phyloP scores from a whole-genome alignment of 1,140 invertebrate genomes.

The Euwallacea similis region DNA sequence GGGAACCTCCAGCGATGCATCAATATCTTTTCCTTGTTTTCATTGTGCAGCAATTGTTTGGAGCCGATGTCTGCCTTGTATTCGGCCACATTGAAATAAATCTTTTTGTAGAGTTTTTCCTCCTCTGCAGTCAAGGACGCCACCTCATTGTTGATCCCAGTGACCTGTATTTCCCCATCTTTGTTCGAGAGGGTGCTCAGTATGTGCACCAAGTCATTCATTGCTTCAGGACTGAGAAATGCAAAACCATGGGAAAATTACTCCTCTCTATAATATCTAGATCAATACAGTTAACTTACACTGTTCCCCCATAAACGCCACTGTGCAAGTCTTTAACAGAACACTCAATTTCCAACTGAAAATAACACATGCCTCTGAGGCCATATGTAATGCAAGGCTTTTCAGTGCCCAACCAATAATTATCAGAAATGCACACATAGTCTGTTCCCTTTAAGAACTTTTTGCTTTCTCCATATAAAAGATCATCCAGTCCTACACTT shows the following conservation, averaged over 20 bases:
- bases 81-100: constrained; percentile 87
- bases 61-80: constrained; percentile 77
- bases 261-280: neutral
- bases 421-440: constrained; percentile 97
- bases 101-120: constrained; percentile 75
- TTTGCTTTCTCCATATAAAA: constrained; percentile 73
- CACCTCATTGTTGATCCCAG: constrained; percentile 80
- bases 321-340: constrained; percentile 93
- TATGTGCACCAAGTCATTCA: constrained; percentile 85
- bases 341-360: constrained; percentile 86
- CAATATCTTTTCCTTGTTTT: constrained; percentile 75
- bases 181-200: constrained; percentile 81
- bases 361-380: constrained; percentile 93
- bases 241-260: too few species aligned
- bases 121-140: constrained; percentile 75
- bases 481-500: constrained; percentile 89
- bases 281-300: constrained; percentile 58
- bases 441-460: constrained; percentile 87
- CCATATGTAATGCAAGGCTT: constrained; percentile 98
- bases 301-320: constrained; percentile 90
- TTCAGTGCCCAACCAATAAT: constrained; percentile 96
- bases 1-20: constrained; percentile 93
- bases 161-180: constrained; percentile 80
- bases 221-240: constrained; percentile 70
- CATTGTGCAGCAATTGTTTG: constrained; percentile 70